These are phyloP conservation scores for Hippocampus guttulatus DNA, from an alignment of 2,113 vertebrate species.

Conservation along the genomic window DNA sequence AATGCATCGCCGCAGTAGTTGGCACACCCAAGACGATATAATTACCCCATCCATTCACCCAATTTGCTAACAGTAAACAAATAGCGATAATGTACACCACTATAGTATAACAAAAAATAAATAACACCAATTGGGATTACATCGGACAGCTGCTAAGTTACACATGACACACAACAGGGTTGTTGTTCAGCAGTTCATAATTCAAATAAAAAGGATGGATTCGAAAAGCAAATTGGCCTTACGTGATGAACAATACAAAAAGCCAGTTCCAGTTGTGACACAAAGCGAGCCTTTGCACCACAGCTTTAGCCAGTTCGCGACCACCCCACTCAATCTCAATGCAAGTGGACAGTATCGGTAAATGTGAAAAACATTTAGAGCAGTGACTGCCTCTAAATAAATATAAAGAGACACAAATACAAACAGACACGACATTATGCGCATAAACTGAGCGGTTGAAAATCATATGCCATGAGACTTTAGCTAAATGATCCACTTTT, in stretches of 20 bases:
- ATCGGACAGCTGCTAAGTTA: neutral
- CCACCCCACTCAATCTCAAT: neutral
- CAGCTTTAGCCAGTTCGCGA: neutral
- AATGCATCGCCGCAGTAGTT: neutral
- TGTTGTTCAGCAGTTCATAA: neutral
- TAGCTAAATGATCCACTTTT: too few species aligned
- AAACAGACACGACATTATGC: too few species aligned
- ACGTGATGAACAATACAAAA: neutral
- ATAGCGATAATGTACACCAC: neutral
- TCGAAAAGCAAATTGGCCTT: neutral
- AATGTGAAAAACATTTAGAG: neutral
- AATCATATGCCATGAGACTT: slow-evolving; percentile 13
- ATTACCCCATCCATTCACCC: slow-evolving; percentile 1
- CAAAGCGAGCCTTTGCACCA: neutral
- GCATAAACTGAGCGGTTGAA: too few species aligned
- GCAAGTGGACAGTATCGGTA: neutral
- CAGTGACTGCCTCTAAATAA: neutral
- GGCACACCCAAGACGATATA: neutral
- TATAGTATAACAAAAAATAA: neutral
- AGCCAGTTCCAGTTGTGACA: neutral
- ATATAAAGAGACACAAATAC: neutral
- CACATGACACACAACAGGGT: neutral
- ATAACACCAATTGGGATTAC: neutral
- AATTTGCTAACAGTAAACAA: slow-evolving; percentile 4
- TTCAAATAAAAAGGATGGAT: neutral